These are phyloP conservation scores for Musca vetustissima DNA, from an alignment of 1,140 invertebrate genomes.

Conservation along the genomic window DNA sequence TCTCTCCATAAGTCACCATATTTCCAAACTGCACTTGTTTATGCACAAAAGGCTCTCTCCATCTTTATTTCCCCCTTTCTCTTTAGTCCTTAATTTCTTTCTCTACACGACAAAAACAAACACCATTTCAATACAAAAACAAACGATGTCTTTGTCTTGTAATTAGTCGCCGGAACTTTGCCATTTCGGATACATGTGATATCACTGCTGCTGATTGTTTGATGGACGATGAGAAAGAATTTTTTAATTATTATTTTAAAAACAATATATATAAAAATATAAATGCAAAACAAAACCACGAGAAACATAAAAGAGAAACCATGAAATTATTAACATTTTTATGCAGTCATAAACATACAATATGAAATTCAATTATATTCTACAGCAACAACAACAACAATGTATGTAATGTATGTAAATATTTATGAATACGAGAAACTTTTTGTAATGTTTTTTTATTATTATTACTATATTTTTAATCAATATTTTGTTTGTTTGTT, in stretches of 20 bases:
- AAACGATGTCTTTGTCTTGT: background rate
- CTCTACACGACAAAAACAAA: background rate
- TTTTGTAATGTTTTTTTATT: slow-evolving; percentile 4
- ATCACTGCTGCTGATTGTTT: slow-evolving; percentile 42
- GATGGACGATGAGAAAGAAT: slow-evolving; percentile 29
- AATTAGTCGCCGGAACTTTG: slow-evolving; percentile 50
- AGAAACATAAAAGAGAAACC: slow-evolving; percentile 1
- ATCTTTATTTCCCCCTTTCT: background rate
- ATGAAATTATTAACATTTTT: slow-evolving; percentile 7
- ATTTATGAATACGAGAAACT: slow-evolving; percentile 22
- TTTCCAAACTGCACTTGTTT: background rate
- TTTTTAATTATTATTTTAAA: slow-evolving; percentile 43
- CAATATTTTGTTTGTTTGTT: slow-evolving; percentile 28
- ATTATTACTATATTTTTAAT: slow-evolving; percentile 1
- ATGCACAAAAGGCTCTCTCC: background rate
- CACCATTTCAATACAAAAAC: background rate
- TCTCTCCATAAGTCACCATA: background rate
- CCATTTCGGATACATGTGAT: slow-evolving; percentile 55
- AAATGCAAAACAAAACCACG: too few relatives aligned
- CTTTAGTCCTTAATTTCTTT: background rate
- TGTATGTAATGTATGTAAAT: slow-evolving; percentile 29
- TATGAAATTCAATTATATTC: slow-evolving; percentile 12
- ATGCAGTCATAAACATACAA: slow-evolving; percentile 28
- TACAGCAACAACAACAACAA: slow-evolving; percentile 9
- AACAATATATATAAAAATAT: slow-evolving; percentile 38